A percentile compares a stretch with the other conserved stretches of the same genome.
Evolutionary conservation across 2,888 invertebrate species (phyloP).

Genomic region (Brachycybe producta): DNA sequence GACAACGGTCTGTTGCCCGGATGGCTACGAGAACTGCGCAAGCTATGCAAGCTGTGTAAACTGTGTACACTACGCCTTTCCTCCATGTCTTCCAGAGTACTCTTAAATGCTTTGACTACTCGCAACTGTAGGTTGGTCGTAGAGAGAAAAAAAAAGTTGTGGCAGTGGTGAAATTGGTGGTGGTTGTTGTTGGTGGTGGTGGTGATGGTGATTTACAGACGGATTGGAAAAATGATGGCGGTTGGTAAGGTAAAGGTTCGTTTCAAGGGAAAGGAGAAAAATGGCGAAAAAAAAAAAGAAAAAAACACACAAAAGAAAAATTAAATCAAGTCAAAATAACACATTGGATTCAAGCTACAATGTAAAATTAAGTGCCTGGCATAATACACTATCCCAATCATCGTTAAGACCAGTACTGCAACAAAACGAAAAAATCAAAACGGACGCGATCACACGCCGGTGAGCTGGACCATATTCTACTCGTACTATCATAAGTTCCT

Average conservation of each 20-base stretch:
- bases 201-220: constrained; percentile 23
- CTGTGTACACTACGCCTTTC: constrained; percentile 97
- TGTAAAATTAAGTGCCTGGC: too few species aligned
- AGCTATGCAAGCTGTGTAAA: constrained; percentile 82
- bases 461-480: too few species aligned
- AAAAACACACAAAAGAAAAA: too few species aligned
- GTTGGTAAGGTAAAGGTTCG: constrained; percentile 8
- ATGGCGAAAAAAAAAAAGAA: constrained; percentile 16
- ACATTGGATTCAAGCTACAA: too few species aligned
- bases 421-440: too few species aligned
- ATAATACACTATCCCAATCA: too few species aligned
- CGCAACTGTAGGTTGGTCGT: constrained; percentile 71
- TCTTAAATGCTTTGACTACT: constrained; percentile 99
- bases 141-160: neutral
- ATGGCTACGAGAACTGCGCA: constrained; percentile 62
- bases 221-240: constrained; percentile 18
- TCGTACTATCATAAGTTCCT: too few species aligned
- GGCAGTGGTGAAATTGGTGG: constrained; percentile 6
- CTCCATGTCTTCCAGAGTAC: constrained; percentile 97
- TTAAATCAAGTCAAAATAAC: too few species aligned
- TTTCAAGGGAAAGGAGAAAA: constrained; percentile 20
- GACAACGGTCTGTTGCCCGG: constrained; percentile 58
- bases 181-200: too few species aligned
- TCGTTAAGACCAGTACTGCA: too few species aligned
- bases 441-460: too few species aligned